Base-by-base conservation (phyloP, 2,888 invertebrate genomes). In the Erebia aethiops region DNA sequence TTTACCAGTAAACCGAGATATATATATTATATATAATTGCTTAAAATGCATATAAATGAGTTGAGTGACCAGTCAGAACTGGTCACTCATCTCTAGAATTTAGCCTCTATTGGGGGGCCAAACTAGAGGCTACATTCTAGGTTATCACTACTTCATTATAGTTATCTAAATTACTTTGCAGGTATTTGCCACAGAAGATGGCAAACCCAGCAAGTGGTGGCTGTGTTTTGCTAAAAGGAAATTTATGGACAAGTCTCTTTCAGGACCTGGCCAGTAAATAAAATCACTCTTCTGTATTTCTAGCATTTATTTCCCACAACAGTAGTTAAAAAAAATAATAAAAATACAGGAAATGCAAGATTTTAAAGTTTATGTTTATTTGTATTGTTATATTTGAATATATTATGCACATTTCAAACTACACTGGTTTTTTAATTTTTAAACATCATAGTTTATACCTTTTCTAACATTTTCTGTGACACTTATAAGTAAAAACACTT, bases 131-230 rank as follows among this genome's bases (percentile, higher is more conserved):
- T 35, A 35, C 35, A 35, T 35, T 35, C 35, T 35, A 35, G 35
- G 35, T 35, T 35, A 35, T 7, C 35, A 35, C 35, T 35, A 2
- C 35, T 35, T 46, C 46, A 46, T 46, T 46, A 11, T 11, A 8
- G 41, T 49, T 60, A 46, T 41, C n/a, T 62, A 52, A 21, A 21
- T 11, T 60, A 60, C 52, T 16, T 11, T n/a, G 43, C 81, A 94
- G 94, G 94, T 98, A 2, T 99, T 98, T 89, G 96, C 96, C 60
- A 95, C 96, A 13, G 97, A 97, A 76, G 98, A 98, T 86, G 98
- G 98, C 9, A 98, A 98, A 84, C 99, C 99, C 10, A 98, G 98
- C 86, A 99, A 99, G 92, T 99, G 99, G 99, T 99, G 99, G 99
- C 94, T 99, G 70, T 99, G 99, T 87, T 99, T 99, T 93, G 97